Conservation (phyloP, 92 coral and sea anemone genomes). For the Isaurus tuberculatus region DNA sequence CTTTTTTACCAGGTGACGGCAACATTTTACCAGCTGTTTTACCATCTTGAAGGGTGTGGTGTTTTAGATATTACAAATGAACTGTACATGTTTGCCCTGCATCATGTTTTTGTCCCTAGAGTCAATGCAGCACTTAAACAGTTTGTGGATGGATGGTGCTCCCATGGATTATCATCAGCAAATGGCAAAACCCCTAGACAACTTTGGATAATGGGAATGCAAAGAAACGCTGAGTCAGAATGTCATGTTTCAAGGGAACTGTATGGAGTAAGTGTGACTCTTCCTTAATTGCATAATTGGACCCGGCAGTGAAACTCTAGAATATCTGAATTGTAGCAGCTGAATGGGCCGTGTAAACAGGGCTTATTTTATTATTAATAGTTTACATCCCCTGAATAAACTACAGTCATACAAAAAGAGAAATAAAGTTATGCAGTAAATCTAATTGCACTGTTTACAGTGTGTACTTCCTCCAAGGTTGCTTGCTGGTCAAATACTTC, state of each 20-base stretch:
- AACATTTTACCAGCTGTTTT: slow-evolving; percentile 29
- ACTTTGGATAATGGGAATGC: slow-evolving; percentile 26
- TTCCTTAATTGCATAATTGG: too few species aligned
- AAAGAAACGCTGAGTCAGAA: slow-evolving; percentile 15
- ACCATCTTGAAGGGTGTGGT: slow-evolving; percentile 38
- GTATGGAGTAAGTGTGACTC: slow-evolving; percentile 19
- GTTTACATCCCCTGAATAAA: not conserved
- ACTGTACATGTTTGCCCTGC: slow-evolving; percentile 24
- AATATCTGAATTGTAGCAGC: not conserved
- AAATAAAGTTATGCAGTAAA: not conserved
- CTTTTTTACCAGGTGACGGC: slow-evolving; percentile 24
- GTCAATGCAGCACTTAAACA: slow-evolving; percentile 16
- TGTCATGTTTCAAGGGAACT: slow-evolving; percentile 22
- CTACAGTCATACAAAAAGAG: not conserved
- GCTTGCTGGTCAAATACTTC: not conserved
- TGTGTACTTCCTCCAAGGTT: not conserved
- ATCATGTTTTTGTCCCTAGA: slow-evolving; percentile 30
- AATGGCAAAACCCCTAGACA: slow-evolving; percentile 18
- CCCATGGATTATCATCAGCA: slow-evolving; percentile 25
- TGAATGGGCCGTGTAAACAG: not conserved
- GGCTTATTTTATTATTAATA: not conserved
- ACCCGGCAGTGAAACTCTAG: not conserved
- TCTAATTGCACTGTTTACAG: not conserved
- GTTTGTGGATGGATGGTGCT: slow-evolving; percentile 31
- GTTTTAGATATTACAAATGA: slow-evolving; percentile 24